phyloP scores from a whole-genome alignment of 1,140 invertebrate genomes.

The Lepidotrigona ventralis region DNA sequence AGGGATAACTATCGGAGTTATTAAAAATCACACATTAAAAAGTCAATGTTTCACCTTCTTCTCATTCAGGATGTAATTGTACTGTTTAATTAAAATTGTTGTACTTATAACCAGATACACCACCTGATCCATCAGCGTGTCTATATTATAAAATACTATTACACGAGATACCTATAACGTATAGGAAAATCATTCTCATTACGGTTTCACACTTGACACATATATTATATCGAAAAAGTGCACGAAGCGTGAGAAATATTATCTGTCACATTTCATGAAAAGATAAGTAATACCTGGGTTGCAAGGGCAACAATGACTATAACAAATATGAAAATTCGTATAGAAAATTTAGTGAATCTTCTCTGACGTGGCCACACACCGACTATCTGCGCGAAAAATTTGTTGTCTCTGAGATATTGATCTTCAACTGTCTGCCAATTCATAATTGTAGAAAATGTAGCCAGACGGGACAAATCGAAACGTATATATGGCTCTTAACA shows the following conservation, averaged over 20 bases:
- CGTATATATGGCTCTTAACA: too few relatives aligned
- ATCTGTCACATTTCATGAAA: too few relatives aligned
- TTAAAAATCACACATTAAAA: too few relatives aligned
- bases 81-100: neutral
- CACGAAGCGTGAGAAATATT: too few relatives aligned
- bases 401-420: neutral
- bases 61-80: slow-evolving; percentile 12
- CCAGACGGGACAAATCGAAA: too few relatives aligned
- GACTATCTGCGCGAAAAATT: neutral
- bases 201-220: too few relatives aligned
- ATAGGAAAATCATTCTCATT: neutral
- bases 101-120: neutral
- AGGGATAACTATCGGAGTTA: too few relatives aligned
- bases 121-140: neutral
- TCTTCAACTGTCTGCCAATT: neutral
- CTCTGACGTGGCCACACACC: neutral
- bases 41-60: neutral
- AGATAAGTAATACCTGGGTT: neutral
- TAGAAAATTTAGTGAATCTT: neutral
- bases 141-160: neutral
- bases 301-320: neutral
- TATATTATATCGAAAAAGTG: too few relatives aligned
- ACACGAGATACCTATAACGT: neutral
- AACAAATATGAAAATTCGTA: neutral
- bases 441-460: neutral